Conservation (phyloP, 1,140 invertebrate genomes). For the Megalopta genalis region DNA sequence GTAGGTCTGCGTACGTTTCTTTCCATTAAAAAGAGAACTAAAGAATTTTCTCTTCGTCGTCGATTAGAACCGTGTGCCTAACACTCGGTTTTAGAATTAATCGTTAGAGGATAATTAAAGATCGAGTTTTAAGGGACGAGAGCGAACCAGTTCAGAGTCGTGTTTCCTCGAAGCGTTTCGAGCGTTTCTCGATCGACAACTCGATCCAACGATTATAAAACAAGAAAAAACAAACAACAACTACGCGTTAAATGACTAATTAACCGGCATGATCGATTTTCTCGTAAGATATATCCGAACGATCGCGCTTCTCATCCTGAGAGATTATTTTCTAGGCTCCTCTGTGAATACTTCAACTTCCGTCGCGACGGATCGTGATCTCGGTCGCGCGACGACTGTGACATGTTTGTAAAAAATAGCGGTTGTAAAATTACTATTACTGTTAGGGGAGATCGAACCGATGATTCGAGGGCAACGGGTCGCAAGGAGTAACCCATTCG, state of each 20-base stretch:
- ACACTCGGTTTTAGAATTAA: constrained; percentile 24
- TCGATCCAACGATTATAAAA: background rate
- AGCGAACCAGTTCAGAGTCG: background rate
- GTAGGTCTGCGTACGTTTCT: too few relatives aligned
- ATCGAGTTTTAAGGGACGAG: background rate
- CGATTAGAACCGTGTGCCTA: constrained; percentile 24
- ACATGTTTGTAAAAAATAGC: background rate
- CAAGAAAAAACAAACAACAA: background rate
- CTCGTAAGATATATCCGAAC: background rate
- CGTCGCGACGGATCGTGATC: too few relatives aligned
- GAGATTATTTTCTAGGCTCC: background rate
- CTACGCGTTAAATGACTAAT: background rate
- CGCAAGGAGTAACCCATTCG: background rate
- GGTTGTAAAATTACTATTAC: background rate
- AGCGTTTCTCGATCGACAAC: background rate
- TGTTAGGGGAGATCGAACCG: background rate
- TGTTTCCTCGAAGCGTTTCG: too few relatives aligned
- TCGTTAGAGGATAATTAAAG: constrained; percentile 17
- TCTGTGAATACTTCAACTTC: too few relatives aligned
- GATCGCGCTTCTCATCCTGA: background rate
- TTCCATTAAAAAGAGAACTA: background rate
- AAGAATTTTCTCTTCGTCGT: constrained; percentile 13
- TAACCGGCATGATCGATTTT: constrained; percentile 3
- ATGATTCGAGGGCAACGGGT: background rate
- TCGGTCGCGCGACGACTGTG: too few relatives aligned